Evolutionary conservation across 2,888 invertebrate species (phyloP), one percentile per base, ranked within the genome.

Genomic region (Drosophila parthenogenetica): DNA sequence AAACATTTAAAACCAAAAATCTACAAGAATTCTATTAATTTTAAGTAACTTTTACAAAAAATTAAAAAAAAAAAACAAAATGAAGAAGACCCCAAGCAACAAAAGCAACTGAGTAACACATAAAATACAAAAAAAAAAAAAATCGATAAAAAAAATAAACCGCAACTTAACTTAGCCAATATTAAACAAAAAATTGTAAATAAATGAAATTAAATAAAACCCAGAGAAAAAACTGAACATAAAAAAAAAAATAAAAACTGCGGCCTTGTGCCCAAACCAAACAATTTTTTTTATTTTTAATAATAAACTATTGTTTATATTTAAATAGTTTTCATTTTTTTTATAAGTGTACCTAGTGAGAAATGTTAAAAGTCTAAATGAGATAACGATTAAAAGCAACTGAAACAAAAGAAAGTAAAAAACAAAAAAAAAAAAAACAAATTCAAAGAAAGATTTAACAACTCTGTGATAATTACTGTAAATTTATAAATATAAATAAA

Each of bases 391-490:
- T 80, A 86, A 89, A 87, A 86, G 86, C 85, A 86, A 84, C 89
- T 75, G 81, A 73, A 90, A 82, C 85, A 89, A 90, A 84, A 70
- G 73, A 80, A 80, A 77, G 69, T 69, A 71, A 57, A 57, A 87
- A 73, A 81, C 67, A 49, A 46, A 78, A 75, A 76, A 76, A 76
- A 76, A 77, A 76, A 86, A 90, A 90, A 91, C 81, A 91, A 91
- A 91, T 91, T 91, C 90, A 91, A 92, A 91, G 90, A 91, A 92
- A 92, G 90, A 91, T 92, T 91, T 91, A 91, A 91, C 91, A 91
- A 91, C 92, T 92, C 91, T 91, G 91, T 91, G 91, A 91, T 91
- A 91, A 91, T 91, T 92, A 91, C 91, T 91, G 90, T 91, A 91
- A 91, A 91, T 92, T 91, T 92, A 92, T 91, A 91, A 91, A 87